These are phyloP conservation scores for rat (Rattus norvegicus) DNA, from an alignment of 2,113 vertebrate genomes.

Conservation along the genomic window GRCr8 NC_086033.1:84520501-84521000, in stretches of 20 bases:
- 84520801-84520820: conserved; percentile 79
- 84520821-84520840: conserved; percentile 82
- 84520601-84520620: conserved; percentile 47
- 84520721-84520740: conserved; percentile 71
- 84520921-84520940: conserved; percentile 55
- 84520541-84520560: not conserved
- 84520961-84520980: conserved; percentile 70
- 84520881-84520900: conserved; percentile 75
- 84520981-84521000: conserved; percentile 68
- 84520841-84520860: conserved; percentile 83
- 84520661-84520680: conserved; percentile 48
- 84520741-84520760: conserved; percentile 59
- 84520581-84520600: conserved; percentile 50
- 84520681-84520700: conserved; percentile 64
- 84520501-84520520: not conserved
- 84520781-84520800: conserved; percentile 71
- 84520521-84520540: conserved; percentile 29
- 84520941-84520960: conserved; percentile 69
- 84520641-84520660: conserved; percentile 29
- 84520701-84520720: conserved; percentile 62
- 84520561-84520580: not conserved
- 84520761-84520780: conserved; percentile 60
- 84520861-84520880: conserved; percentile 82
- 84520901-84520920: conserved; percentile 81
- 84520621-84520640: not conserved